A percentile compares a stretch with the other conserved stretches of the same genome.
Evolutionary conservation across 2,888 invertebrate genomes (phyloP).

Genomic region (Dioctria rufipes): DNA sequence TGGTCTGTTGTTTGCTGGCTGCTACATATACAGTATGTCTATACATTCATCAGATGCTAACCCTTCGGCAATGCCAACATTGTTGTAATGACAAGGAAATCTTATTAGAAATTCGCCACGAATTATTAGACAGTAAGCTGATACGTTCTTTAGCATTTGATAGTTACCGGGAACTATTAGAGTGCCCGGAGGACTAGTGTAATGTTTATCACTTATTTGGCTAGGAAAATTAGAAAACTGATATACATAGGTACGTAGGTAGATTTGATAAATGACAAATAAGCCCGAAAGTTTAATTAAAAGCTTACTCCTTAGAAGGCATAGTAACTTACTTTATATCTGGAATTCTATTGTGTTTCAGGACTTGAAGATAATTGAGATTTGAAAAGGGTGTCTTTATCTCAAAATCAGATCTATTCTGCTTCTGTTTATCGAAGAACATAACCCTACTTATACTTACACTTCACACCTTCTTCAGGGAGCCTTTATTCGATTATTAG

Average conservation of each 20-base stretch:
- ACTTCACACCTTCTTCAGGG: too few relatives aligned
- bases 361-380: too few relatives aligned
- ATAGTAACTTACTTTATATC: too few relatives aligned
- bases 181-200: background rate
- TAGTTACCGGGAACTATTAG: slow-evolving; percentile 1
- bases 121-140: slow-evolving; percentile 49
- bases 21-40: too few relatives aligned
- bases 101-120: slow-evolving; percentile 38
- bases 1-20: too few relatives aligned
- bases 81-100: slow-evolving; percentile 1
- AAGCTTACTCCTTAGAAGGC: background rate
- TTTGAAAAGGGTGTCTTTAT: too few relatives aligned
- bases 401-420: too few relatives aligned
- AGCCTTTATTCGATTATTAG: too few relatives aligned
- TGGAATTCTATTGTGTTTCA: too few relatives aligned
- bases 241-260: background rate
- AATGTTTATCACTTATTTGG: slow-evolving; percentile 46
- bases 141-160: slow-evolving; percentile 42
- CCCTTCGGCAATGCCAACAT: slow-evolving; percentile 3
- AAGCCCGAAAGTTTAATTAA: slow-evolving; percentile 22
- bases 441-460: too few relatives aligned
- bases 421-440: too few relatives aligned
- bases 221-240: slow-evolving; percentile 14
- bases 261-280: slow-evolving; percentile 24
- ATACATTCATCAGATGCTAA: too few relatives aligned